phyloP scores from a whole-genome alignment of 2,888 invertebrate species.

The Anoncus sp. region DNA sequence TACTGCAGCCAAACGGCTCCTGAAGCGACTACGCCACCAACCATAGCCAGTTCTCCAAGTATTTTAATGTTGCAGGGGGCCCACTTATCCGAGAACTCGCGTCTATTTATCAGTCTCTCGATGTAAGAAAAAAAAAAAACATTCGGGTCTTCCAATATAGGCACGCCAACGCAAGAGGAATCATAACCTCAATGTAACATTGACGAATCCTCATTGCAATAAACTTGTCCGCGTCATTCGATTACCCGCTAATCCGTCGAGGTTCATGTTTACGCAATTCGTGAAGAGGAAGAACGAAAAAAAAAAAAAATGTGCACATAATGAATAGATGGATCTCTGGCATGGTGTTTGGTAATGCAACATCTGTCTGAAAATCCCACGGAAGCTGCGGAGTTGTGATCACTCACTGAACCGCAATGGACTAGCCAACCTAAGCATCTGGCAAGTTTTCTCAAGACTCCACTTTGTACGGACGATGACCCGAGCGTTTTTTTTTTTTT shows the following conservation, averaged over 20 bases:
- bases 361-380: conserved; percentile 53
- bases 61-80: conserved; percentile 56
- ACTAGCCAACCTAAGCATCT: no score
- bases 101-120: conserved; percentile 46
- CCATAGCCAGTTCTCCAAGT: conserved; percentile 46
- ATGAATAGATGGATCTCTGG: conserved; percentile 6
- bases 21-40: conserved; percentile 9
- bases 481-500: background rate
- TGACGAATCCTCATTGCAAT: conserved; percentile 13
- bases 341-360: conserved; percentile 11
- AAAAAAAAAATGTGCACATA: conserved; percentile 10
- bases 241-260: conserved; percentile 18
- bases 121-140: conserved; percentile 15
- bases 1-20: conserved; percentile 56
- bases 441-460: background rate
- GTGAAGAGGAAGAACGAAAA: background rate
- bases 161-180: conserved; percentile 20
- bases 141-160: conserved; percentile 30
- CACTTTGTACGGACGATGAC: background rate
- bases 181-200: background rate
- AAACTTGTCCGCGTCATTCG: conserved; percentile 31
- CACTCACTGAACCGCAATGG: background rate
- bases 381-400: conserved; percentile 28
- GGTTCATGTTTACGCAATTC: no score
- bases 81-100: conserved; percentile 26